Evolutionary conservation across 2,113 vertebrate species (phyloP).

Genomic region (Epinephelus moara): DNA sequence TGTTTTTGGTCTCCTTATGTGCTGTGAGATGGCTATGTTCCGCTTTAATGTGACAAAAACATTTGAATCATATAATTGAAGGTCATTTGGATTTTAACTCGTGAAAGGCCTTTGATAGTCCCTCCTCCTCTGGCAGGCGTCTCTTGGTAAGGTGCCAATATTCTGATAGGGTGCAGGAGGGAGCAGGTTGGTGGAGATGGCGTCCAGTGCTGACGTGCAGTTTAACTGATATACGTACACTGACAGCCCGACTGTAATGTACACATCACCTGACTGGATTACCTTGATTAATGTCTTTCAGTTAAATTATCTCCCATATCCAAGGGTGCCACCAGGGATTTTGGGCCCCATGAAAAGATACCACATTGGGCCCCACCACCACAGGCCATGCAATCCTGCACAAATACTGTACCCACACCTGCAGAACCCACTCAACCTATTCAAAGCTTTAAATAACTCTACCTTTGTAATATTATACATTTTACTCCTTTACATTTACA

Average conservation of each 20-base stretch:
- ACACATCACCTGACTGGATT: background rate
- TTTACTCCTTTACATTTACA: no score
- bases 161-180: slow-evolving; percentile 21
- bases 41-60: background rate
- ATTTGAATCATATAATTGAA: slow-evolving; percentile 58
- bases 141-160: slow-evolving; percentile 61
- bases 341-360: no score
- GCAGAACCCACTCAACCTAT: no score
- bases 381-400: no score
- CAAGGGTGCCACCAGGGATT: no score
- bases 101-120: slow-evolving; percentile 56
- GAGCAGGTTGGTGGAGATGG: slow-evolving; percentile 28
- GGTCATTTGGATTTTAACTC: slow-evolving; percentile 74
- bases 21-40: background rate
- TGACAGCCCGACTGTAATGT: background rate
- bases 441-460: no score
- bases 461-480: no score
- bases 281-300: background rate
- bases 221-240: background rate
- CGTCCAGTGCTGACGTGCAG: slow-evolving; percentile 45
- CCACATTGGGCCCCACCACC: no score
- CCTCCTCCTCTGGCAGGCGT: slow-evolving; percentile 73
- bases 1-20: background rate
- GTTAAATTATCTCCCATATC: no score
- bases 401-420: no score